Evolutionary conservation across 1,140 invertebrate species (phyloP).

Genomic region (Latrodectus geometricus): DNA sequence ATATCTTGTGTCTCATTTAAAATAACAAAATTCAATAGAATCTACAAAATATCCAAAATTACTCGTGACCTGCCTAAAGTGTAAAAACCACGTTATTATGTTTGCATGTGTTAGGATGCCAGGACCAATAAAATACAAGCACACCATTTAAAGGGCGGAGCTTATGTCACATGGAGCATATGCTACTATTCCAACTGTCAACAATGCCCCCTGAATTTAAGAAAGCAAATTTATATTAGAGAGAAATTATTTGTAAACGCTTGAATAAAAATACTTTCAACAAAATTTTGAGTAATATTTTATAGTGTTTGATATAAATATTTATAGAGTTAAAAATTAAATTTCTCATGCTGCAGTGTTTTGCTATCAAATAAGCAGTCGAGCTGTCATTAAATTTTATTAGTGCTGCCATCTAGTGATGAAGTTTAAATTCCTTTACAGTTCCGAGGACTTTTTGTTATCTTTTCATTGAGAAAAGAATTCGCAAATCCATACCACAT

Average conservation of each 20-base stretch:
- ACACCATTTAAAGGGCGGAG: constrained; percentile 45
- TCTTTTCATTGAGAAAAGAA: too few species aligned
- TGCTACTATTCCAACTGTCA: constrained; percentile 39
- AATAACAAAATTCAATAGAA: background rate
- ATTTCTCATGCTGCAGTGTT: constrained; percentile 9
- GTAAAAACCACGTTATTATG: constrained; percentile 59
- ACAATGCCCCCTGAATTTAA: background rate
- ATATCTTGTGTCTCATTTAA: background rate
- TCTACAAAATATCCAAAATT: constrained; percentile 13
- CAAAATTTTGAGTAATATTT: background rate
- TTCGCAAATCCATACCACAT: too few species aligned
- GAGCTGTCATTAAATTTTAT: background rate
- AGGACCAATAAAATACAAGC: constrained; percentile 36
- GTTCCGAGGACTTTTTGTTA: too few species aligned
- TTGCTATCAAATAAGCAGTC: background rate
- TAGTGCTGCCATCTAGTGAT: constrained; percentile 35
- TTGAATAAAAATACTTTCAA: background rate
- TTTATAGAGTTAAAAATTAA: background rate
- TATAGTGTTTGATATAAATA: background rate
- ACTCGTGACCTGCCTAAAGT: constrained; percentile 56
- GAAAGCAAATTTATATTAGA: background rate
- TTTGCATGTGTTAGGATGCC: constrained; percentile 46
- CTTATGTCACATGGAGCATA: constrained; percentile 54
- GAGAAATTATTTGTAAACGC: background rate
- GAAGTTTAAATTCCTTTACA: too few species aligned